phyloP scores from a whole-genome alignment of 2,797 vertebrate species.

The Enteromius afrohamiltoni region DNA sequence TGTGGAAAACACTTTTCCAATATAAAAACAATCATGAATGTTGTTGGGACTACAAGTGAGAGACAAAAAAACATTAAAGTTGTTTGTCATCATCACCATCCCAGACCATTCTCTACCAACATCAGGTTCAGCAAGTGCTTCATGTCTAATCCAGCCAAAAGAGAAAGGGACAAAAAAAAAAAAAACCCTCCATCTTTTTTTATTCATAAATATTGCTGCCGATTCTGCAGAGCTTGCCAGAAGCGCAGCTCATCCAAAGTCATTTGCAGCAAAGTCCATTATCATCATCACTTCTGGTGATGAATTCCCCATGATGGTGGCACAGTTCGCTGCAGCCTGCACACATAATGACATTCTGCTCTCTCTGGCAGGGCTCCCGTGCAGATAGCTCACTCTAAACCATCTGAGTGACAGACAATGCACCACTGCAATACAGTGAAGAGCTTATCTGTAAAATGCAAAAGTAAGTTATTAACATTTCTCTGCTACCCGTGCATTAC shows the following conservation, averaged over 20 bases:
- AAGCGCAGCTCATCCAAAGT: conserved; percentile 83
- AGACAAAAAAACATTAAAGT: conserved; percentile 19
- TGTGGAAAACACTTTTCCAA: neutral
- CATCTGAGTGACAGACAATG: conserved; percentile 66
- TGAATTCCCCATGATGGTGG: conserved; percentile 86
- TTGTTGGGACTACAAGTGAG: neutral
- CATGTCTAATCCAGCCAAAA: conserved; percentile 28
- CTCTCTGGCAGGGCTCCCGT: conserved; percentile 84
- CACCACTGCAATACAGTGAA: conserved; percentile 48
- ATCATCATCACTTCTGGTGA: conserved; percentile 84
- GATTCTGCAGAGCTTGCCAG: conserved; percentile 77
- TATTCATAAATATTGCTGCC: conserved; percentile 69
- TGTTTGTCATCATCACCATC: conserved; percentile 31
- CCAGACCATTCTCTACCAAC: conserved; percentile 7
- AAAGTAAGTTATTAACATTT: conserved; percentile 38
- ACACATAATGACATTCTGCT: conserved; percentile 92
- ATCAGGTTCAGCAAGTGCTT: conserved; percentile 26
- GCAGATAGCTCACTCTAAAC: conserved; percentile 78
- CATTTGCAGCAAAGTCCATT: conserved; percentile 91
- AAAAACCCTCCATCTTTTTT: conserved; percentile 54
- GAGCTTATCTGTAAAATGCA: conserved; percentile 52
- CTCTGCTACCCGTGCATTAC: neutral
- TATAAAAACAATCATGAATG: conserved; percentile 6
- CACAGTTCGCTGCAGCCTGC: conserved; percentile 81
- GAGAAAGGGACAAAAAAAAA: neutral